Base-by-base conservation (phyloP, 2,888 invertebrate genomes). In the Melanostoma mellinum region DNA sequence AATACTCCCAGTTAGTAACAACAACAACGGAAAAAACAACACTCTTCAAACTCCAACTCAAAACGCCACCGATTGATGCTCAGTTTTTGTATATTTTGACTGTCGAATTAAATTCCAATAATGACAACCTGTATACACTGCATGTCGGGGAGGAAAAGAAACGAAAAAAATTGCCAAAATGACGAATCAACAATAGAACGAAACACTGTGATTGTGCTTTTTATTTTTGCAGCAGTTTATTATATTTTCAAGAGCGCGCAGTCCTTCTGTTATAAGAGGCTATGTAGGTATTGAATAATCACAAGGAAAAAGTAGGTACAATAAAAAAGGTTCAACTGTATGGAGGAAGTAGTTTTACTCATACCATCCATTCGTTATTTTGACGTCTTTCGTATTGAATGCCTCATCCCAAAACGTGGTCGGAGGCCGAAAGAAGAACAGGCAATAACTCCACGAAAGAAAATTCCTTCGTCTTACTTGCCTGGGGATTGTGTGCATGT, bases 141-240 rank as follows among this genome's bases (percentile, higher is more conserved):
- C 35, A 46, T 65, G 53, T 81, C 52, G 36, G 68, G 56, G n/a
- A 2, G 20, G n/a, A 56, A 48, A 46, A 9, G 2, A 36, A 6
- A 10, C 55, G 55, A 46, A 71, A 55, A 55, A 46, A 61, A 20
- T 61, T 38, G 30, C 44, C 42, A 20, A 77, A 76, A 61, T 77
- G 81, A 71, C 77, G 81, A 81, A 77, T 77, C 67, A 67, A 81
- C 81, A 81, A 81, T 81, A 61, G 71, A 65, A 53, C 65, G 20
- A 58, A 61, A 77, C 67, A 81, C 71, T 72, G 36, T 53, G 81
- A 67, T 61, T 81, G 80, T 72, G 71, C 72, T 60, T 73, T 77
- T 77, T 56, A 55, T n/a, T 8, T 46, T 6, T 20, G 20, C 20
- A 20, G 20, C 20, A 20, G 20, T 20, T 20, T 20, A 20, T 20